Evolutionary conservation across 2,113 vertebrate species (phyloP), one percentile per base, ranked within the genome.

Genomic region (Spilogale gracilis): DNA sequence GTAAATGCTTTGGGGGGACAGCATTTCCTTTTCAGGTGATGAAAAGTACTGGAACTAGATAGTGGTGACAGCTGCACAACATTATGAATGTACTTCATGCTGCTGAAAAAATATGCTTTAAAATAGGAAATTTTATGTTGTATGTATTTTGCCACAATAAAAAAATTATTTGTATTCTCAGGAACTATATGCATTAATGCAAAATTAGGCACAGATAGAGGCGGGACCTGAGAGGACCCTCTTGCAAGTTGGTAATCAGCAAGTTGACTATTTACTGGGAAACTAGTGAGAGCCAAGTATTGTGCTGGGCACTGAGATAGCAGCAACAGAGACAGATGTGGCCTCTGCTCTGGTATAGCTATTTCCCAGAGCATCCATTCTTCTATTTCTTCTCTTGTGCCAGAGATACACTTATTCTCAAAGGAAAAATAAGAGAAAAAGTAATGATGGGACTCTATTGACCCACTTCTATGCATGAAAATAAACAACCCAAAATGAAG

Each of bases 401-500:
- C 30, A 69, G 58, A 73, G 18, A 56, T 43, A 61, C 6, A 1
- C 43, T 94, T 89, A 43, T 63, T 50, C 85, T 94, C 84, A 52
- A 6, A 65, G 43, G 16, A 50, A 95, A 91, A 82, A 52, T 38
- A 83, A 61, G 58, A 82, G 21, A 12, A 50, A 54, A 91, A 56
- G 17, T 13, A 82, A 58, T 69, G 0, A 63, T 10, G 54, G 17
- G 6, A 21, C 17, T 91, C 89, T 93, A 96, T 6, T 74, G 67
- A 74, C 54, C 54, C n/a, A 84, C 5, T 2, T n/a, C 1, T 32
- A 21, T 73, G 16, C 74, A n/a, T 79, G 45, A 83, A 83, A 78
- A 85, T 32, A 89, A 91, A 80, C 25, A 89, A 73, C 23, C 6
- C 23, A 84, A 95, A 94, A 52, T 45, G 50, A 97, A 80, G 16